Evolutionary conservation across 2,888 invertebrate genomes (phyloP), one percentile per base, ranked within the genome.

Genomic region (Heliconius ethilla): DNA sequence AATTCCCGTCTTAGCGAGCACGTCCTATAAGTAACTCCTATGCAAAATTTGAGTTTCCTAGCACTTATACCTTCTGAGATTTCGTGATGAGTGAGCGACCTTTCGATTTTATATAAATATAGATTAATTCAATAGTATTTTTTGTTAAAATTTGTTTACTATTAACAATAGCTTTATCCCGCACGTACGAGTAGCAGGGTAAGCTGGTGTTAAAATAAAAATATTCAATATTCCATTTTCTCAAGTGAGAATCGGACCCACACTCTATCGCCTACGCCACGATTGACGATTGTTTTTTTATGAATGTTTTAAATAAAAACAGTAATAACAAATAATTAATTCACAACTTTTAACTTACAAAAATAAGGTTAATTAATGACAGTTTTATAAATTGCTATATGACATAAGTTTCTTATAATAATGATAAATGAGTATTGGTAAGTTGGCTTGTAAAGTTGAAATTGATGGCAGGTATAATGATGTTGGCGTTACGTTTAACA

Each of bases 361-460:
- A 45, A 45, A 45, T 45, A 45, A 66, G 33, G 66, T 66, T 66
- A 66, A 22, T 66, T 66, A 66, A 22, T 22, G 66, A 66, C 33
- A 66, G 10, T 66, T 66, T 33, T n/a, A 11, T 33, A 66, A 33
- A 66, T 33, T 22, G 22, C 29, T 33, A 33, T 33, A 66, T 33
- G 22, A 65, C 33, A 22, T 66, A 33, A 66, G 29, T 66, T 66
- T 33, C 22, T 66, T 33, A 33, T 66, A 66, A 66, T 66, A 66
- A 33, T 66, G 66, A 33, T 33, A 22, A 66, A 66, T 33, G 66
- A 66, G 66, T 33, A 22, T 65, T 22, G 65, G 22, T 65, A 65
- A 65, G 65, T 65, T 65, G 29, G 29, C 65, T 65, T 65, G 65
- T 65, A 29, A 65, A 65, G 29, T 65, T 65, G 29, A 65, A 63